Base-by-base conservation (phyloP, 2,113 vertebrate genomes). In the Hipposideros armiger region DNA sequence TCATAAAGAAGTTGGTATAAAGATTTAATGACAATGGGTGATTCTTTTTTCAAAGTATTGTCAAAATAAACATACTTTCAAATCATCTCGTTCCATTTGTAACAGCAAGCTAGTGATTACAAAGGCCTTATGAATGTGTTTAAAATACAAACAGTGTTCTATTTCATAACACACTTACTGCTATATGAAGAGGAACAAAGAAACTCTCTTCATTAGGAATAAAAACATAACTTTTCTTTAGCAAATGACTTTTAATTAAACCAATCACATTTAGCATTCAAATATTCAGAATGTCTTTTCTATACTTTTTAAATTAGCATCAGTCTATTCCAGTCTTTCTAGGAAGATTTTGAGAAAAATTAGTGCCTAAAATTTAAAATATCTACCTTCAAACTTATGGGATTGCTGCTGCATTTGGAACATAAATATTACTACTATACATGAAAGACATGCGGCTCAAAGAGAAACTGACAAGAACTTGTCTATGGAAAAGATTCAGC, bases 241-340 rank as follows among this genome's bases (percentile, higher is more conserved):
- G 87, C 78, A 95, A 97, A 95, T 91, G 72, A 91, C 85, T 97
- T 95, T 94, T 96, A 96, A 91, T 94, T 94, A 97, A 96, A 90
- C 20, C 50, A 94, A 96, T 93, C 97, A 92, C 9, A 69, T 72
- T 78, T 83, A 96, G 52, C 80, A 94, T 80, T 95, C 42, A 73
- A 91, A 97, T 91, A 72, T 73, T 89, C 66, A 87, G 62, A 90
- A 70, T 72, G 81, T 95, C 69, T 94, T 85, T 54, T 90, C 66
- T 90, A 50, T 92, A 28, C 42, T 69, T 81, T 78, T 74, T 96
- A 95, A 96, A 89, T 91, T 93, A 95, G 64, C n/a, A 85, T 2
- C 10, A 4, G 15, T 73, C 32, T 92, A 76, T 36, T 92, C n/a
- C 50, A 80, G 60, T 82, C 56, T 82, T 60, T 91, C 30, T 47